Conservation (phyloP, 1,140 invertebrate genomes). For the Caenorhabditis latens region DNA sequence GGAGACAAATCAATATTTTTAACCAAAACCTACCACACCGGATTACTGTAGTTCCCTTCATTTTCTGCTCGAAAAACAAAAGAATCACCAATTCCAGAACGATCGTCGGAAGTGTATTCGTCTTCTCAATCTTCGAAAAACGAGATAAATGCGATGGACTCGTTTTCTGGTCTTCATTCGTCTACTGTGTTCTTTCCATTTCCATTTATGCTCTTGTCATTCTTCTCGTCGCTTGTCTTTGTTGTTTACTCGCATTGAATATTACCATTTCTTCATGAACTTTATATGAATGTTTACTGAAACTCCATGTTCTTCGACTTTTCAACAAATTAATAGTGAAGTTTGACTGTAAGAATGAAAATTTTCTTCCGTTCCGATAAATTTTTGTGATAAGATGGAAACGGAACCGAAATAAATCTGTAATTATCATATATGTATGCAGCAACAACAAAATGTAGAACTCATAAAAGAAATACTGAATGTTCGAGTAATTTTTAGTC, state of each 20-base stretch:
- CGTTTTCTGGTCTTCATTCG: conserved; percentile 6
- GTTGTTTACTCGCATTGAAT: conserved; percentile 8
- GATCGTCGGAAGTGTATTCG: background rate
- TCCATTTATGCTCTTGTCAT: background rate
- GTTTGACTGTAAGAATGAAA: too few species aligned
- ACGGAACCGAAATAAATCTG: too few species aligned
- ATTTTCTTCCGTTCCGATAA: too few species aligned
- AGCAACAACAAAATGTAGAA: too few species aligned
- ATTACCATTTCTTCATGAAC: background rate
- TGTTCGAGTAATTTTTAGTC: too few species aligned
- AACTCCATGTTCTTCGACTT: background rate
- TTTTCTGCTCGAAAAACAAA: background rate
- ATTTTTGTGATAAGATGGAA: too few species aligned
- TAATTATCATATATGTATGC: too few species aligned
- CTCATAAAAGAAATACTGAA: too few species aligned
- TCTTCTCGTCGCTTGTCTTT: background rate
- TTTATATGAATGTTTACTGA: background rate
- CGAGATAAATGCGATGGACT: background rate
- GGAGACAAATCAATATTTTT: too few species aligned
- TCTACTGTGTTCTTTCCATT: conserved; percentile 5
- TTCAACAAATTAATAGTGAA: too few species aligned
- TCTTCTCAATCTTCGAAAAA: background rate
- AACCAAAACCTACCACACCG: too few species aligned
- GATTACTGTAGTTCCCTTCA: background rate
- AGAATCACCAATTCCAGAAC: background rate